Evolutionary conservation across 2,113 vertebrate species (phyloP).

Genomic region (Gymnogyps californianus): DNA sequence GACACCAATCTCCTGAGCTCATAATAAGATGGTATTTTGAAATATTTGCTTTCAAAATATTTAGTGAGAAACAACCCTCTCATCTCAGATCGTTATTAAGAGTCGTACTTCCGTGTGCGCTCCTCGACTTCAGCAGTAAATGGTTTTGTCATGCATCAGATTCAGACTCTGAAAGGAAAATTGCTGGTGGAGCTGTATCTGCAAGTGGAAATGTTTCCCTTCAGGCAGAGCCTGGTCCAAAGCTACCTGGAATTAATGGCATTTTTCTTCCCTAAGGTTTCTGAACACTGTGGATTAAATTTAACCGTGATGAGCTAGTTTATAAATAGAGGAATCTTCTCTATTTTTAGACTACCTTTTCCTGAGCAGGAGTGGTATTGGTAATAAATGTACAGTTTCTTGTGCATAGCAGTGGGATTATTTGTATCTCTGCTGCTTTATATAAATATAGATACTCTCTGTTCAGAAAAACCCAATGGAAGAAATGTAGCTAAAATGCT

Average conservation of each 20-base stretch:
- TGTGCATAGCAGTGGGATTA: neutral
- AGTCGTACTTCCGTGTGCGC: neutral
- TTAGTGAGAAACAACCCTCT: neutral
- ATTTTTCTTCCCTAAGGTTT: neutral
- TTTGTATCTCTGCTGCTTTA: neutral
- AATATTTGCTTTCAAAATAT: neutral
- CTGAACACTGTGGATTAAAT: neutral
- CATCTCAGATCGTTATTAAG: rapidly evolving
- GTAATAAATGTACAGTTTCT: neutral
- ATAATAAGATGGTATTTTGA: neutral
- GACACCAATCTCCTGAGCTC: neutral
- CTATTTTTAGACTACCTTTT: neutral
- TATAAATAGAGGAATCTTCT: neutral
- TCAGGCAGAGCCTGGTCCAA: neutral
- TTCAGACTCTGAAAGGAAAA: neutral
- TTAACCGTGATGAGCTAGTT: neutral
- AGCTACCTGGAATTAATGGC: neutral
- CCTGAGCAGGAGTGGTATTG: neutral
- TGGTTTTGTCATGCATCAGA: neutral
- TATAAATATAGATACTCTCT: neutral
- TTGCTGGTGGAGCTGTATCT: neutral
- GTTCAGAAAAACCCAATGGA: neutral
- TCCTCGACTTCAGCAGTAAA: neutral
- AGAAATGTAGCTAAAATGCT: neutral
- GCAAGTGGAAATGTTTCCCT: neutral